These are phyloP conservation scores for Tupaia chinensis DNA, from an alignment of 2,113 vertebrate species.

Conservation along the genomic window DNA sequence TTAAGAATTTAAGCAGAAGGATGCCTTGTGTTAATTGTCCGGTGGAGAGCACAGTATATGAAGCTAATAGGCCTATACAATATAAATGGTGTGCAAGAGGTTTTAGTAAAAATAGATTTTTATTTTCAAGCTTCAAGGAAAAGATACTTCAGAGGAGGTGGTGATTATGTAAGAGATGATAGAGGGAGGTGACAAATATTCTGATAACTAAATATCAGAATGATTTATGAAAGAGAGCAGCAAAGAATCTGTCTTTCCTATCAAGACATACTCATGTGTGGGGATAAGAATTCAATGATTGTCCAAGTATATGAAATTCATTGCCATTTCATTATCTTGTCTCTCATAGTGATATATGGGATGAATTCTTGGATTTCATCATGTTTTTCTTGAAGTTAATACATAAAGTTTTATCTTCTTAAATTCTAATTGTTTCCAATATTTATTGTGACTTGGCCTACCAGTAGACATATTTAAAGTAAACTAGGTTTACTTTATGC, in stretches of 20 bases:
- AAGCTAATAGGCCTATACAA: background rate
- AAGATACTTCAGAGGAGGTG: background rate
- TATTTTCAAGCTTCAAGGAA: background rate
- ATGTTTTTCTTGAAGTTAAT: background rate
- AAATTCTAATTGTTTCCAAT: background rate
- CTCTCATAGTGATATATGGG: background rate
- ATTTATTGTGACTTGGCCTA: background rate
- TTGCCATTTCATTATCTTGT: background rate
- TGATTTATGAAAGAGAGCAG: background rate
- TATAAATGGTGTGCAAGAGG: background rate
- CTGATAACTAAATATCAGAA: constrained; percentile 9
- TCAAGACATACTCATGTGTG: background rate
- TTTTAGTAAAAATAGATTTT: background rate
- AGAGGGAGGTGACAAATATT: background rate
- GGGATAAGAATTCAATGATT: background rate
- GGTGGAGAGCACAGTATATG: background rate
- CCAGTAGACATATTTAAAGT: background rate
- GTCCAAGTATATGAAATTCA: background rate
- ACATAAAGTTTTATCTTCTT: background rate
- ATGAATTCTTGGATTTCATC: background rate
- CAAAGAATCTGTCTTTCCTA: background rate
- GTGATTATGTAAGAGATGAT: background rate
- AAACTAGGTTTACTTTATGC: background rate
- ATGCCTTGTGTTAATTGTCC: background rate
- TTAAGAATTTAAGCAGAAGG: background rate